Evolutionary conservation across 2,888 invertebrate genomes (phyloP).

Genomic region (Microdon myrmicae): DNA sequence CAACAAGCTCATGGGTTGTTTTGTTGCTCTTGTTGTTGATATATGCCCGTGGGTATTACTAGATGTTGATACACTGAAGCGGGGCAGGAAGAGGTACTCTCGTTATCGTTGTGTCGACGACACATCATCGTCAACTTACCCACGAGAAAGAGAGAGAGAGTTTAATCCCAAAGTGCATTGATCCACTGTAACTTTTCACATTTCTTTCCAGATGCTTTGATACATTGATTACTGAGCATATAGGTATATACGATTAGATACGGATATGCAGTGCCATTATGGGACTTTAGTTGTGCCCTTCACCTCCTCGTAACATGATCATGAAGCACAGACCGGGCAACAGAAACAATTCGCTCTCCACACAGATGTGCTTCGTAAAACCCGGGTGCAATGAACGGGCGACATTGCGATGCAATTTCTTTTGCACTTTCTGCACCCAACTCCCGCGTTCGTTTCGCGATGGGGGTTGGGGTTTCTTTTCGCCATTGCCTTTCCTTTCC

Average conservation of each 20-base stretch:
- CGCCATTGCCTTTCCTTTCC: conserved; percentile 35
- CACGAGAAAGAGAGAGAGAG: conserved; percentile 29
- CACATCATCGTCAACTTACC: conserved; percentile 1
- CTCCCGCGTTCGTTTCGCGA: neutral
- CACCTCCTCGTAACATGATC: conserved; percentile 1
- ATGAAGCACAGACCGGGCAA: neutral
- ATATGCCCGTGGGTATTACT: neutral
- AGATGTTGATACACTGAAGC: neutral
- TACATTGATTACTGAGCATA: conserved; percentile 2
- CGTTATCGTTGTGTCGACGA: conserved; percentile 11
- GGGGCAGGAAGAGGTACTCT: conserved; percentile 1
- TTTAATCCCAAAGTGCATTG: conserved; percentile 50
- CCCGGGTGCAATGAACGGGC: conserved; percentile 49
- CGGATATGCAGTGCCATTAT: conserved; percentile 19
- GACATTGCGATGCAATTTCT: conserved; percentile 39
- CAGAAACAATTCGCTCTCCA: conserved; percentile 16
- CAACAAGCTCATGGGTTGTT: conserved; percentile 28
- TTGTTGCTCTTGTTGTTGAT: conserved; percentile 3
- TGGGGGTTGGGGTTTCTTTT: conserved; percentile 38
- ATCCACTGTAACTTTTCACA: conserved; percentile 44
- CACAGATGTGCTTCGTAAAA: conserved; percentile 30
- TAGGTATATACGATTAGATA: neutral
- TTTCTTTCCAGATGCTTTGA: conserved; percentile 43
- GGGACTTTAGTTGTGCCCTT: conserved; percentile 9
- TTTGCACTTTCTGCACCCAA: conserved; percentile 13